These are phyloP conservation scores for Anodontia alba DNA, from an alignment of 2,888 invertebrate species.

Conservation along the genomic window DNA sequence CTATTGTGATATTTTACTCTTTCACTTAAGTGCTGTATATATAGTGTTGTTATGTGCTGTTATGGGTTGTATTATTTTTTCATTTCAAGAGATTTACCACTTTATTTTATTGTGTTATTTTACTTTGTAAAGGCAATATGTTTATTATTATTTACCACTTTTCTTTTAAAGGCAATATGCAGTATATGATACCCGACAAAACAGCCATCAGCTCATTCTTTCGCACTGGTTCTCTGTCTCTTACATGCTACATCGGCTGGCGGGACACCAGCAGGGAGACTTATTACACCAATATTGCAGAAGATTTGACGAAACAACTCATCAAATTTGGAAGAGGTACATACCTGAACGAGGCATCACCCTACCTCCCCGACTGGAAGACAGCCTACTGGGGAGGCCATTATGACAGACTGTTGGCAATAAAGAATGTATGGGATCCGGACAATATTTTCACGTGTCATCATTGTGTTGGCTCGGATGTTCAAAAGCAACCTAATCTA, in stretches of 20 bases:
- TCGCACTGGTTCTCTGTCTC: conserved; percentile 36
- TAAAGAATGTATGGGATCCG: conserved; percentile 67
- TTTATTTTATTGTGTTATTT: no score
- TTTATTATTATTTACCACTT: no score
- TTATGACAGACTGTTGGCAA: conserved; percentile 60
- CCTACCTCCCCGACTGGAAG: conserved; percentile 67
- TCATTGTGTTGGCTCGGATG: conserved; percentile 72
- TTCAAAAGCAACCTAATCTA: not conserved
- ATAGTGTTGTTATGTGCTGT: no score
- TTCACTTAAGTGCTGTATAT: no score
- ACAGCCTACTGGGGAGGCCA: conserved; percentile 68
- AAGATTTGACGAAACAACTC: conserved; percentile 32
- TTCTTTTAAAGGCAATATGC: conserved; percentile 36
- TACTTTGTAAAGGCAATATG: no score
- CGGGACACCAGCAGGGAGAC: conserved; percentile 24
- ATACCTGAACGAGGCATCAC: conserved; percentile 70
- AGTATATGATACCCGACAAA: conserved; percentile 18
- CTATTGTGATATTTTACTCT: no score
- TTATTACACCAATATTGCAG: conserved; percentile 17
- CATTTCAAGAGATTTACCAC: no score
- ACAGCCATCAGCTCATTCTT: conserved; percentile 46
- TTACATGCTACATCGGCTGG: conserved; percentile 51
- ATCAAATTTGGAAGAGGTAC: conserved; percentile 57
- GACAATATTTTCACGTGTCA: conserved; percentile 65
- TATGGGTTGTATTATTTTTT: no score